Conservation (phyloP, 2,888 invertebrate species). For the Zhuqinia jingwanae region DNA sequence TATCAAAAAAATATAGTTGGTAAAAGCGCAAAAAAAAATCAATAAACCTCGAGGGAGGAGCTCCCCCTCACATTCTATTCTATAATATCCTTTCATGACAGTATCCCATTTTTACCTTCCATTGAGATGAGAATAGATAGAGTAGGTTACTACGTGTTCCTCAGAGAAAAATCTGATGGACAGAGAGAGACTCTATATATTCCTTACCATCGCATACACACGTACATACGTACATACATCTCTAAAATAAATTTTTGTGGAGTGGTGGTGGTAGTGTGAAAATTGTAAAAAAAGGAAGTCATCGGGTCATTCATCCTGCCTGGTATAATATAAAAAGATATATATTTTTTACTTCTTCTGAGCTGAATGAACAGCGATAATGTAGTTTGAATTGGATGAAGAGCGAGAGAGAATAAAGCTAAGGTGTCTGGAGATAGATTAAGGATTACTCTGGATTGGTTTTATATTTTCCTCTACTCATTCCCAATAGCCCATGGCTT, state of each 20-base stretch:
- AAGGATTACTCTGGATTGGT: conserved; percentile 8
- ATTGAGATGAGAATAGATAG: neutral
- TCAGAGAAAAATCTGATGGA: neutral
- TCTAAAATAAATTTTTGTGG: neutral
- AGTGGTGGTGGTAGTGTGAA: neutral
- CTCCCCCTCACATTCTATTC: neutral
- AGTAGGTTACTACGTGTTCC: neutral
- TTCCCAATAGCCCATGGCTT: neutral
- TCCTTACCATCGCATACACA: neutral
- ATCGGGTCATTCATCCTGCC: conserved; percentile 45
- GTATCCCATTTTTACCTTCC: neutral
- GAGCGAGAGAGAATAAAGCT: neutral
- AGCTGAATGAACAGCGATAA: neutral
- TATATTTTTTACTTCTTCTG: neutral
- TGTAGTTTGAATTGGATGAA: neutral
- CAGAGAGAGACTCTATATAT: neutral
- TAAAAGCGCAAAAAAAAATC: conserved; percentile 32
- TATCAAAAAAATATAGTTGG: no score
- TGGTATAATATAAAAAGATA: neutral
- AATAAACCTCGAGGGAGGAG: conserved; percentile 56
- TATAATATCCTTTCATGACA: neutral
- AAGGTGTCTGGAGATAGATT: conserved; percentile 23
- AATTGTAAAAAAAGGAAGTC: neutral
- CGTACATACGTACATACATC: neutral
- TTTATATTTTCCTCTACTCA: neutral